Base-by-base conservation (phyloP, 2,113 vertebrate genomes). In the Scomber scombrus region DNA sequence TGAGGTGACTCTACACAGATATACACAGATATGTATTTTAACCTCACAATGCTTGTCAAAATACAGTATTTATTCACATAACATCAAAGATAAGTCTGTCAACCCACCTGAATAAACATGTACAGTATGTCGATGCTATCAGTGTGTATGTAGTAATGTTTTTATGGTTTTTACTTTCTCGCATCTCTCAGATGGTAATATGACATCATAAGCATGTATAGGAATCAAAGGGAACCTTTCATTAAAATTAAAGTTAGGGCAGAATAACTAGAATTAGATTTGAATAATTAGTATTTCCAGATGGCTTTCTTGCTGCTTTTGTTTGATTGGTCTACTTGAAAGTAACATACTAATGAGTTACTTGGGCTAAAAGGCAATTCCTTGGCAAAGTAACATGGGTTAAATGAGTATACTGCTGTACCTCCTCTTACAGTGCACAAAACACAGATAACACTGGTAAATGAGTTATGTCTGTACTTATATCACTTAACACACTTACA, bases 61-160 rank as follows among this genome's bases (percentile, higher is more conserved):
- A 60, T 16, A 29, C 15, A 49, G 40, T 64, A 85, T 80, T 79
- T 81, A 47, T 80, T 80, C 34, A 73, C n/a, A 81, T 54, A 65
- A 31, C 50, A 67, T 85, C 19, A 40, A 56, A 55, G 9, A 55
- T 47, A 18, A 5, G 66, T 52, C 14, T 73, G 23, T 65, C 16
- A 40, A 8, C 3, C 66, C 23, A 54, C 62, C 43, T 15, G 4
- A 93, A 91, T 88, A 93, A 93, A 90, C 34, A 62, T 56, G 11
- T 76, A 52, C 19, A 5, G 18, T 1, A 18, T 56, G 11, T 64
- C 55, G 67, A 62, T 75, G 3, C 58, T 29, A 46, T 43, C 18
- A 0, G 12, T 64, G 46, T 76, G 23, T 2, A 13, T 70, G 75
- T 50, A 16, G 21, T 72, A 0, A 26, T 77, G 26, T 79, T 71